phyloP scores from a whole-genome alignment of 2,888 invertebrate genomes.

The Drosophila pullipes region DNA sequence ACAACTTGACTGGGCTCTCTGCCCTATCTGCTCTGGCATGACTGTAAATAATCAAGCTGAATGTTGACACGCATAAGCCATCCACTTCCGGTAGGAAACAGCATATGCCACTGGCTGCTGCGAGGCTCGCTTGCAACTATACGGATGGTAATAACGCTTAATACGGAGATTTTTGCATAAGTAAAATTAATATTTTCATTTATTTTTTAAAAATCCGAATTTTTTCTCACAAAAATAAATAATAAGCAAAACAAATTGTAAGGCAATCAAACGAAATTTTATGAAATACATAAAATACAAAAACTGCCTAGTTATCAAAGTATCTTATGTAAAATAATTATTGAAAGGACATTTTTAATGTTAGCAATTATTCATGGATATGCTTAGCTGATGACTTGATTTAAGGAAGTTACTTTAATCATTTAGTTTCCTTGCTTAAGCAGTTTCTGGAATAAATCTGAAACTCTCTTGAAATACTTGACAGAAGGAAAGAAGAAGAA shows the following conservation, averaged over 20 bases:
- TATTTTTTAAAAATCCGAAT: accelerated
- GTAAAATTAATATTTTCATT: not conserved
- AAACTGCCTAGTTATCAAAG: not conserved
- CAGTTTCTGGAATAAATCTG: not conserved
- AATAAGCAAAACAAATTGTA: not conserved
- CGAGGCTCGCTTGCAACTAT: not conserved
- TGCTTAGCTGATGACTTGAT: not conserved
- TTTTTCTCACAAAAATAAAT: not conserved
- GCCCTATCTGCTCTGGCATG: slow-evolving; percentile 8
- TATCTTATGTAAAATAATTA: not conserved
- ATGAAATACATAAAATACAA: not conserved
- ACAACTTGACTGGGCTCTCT: slow-evolving; percentile 12
- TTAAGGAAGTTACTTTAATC: not conserved
- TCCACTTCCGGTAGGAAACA: slow-evolving; percentile 1
- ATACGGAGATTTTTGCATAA: not conserved
- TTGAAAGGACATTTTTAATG: not conserved
- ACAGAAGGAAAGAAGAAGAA: not conserved
- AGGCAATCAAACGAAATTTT: not conserved
- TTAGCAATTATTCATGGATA: not conserved
- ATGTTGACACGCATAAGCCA: slow-evolving; percentile 57
- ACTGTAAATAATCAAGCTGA: slow-evolving; percentile 61
- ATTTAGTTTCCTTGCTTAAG: not conserved
- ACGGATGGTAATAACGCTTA: not conserved
- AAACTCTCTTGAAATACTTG: not conserved
- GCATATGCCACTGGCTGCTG: slow-evolving; percentile 11